Base-by-base conservation (phyloP, 1,140 invertebrate species). In the Hylyphantes graminicola region DNA sequence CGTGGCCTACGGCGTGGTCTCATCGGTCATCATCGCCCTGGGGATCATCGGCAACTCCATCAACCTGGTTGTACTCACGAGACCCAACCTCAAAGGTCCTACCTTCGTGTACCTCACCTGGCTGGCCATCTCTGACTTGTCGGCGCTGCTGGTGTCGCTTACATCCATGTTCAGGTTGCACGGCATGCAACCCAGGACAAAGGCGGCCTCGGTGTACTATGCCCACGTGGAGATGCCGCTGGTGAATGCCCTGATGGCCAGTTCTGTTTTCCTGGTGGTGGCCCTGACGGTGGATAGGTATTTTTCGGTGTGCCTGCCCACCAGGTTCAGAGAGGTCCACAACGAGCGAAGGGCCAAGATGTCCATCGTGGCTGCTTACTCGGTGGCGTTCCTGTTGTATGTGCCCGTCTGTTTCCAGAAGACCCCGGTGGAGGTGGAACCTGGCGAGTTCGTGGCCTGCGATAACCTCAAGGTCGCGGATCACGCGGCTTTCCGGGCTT, bases 81-180 rank as follows among this genome's bases (percentile, higher is more conserved):
- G 94, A 63, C 92, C 93, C 55, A 94, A 94, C 85, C 93, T 94
- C 92, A 91, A 93, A 75, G 94, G 94, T n/a, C 93, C 92, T 0
- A 94, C 94, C 55, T 95, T 94, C 88, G 93, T 94, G 87, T 95
- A 95, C 87, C 93, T 78, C 93, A 94, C 89, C 93, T 94, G n/a
- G 92, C 92, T 94, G 85, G 94, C 93, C 51, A 94, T 94, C 19
- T 88, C 88, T 2, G 90, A 90, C 82, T 80, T 90, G 78, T 87
- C 93, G 50, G 93, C 94, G 76, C 92, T 94, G 81, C 93, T 94
- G 4, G 94, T 94, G 86, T 92, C 93, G 0, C 91, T 94, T 86
- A 91, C 93, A 50, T 92, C 94, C 76, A 90, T 94, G 61, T 91
- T 93, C 35, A 92, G 94, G 87, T 91, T 92, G 85, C 92, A 93